Evolutionary conservation across 2,888 invertebrate species (phyloP).

Genomic region (Drosophila barbarae): DNA sequence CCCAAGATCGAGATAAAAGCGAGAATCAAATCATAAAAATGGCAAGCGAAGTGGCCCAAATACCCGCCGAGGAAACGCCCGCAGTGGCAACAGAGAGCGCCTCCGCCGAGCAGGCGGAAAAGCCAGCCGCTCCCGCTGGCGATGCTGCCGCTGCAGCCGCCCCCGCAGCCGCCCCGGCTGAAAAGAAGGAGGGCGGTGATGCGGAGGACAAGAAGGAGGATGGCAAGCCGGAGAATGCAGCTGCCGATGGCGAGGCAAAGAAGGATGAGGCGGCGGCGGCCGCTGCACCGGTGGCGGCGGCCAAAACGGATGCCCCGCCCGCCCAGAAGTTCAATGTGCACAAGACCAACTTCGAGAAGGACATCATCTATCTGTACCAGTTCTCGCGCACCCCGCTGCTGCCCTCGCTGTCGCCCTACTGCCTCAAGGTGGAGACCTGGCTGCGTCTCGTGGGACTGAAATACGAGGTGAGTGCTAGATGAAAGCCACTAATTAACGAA

Average conservation of each 20-base stretch:
- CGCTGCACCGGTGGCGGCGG: constrained; percentile 78
- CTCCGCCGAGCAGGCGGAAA: constrained; percentile 67
- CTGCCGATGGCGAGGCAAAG: constrained; percentile 78
- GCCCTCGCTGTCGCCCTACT: constrained; percentile 94
- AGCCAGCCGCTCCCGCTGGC: constrained; percentile 75
- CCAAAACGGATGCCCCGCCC: constrained; percentile 82
- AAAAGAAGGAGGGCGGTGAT: constrained; percentile 64
- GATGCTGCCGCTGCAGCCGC: constrained; percentile 53
- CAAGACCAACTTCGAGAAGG: constrained; percentile 93
- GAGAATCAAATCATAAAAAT: constrained; percentile 79
- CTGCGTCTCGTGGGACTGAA: constrained; percentile 93
- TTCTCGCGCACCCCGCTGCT: constrained; percentile 93
- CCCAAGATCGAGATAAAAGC: constrained; percentile 18
- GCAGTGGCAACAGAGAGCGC: constrained; percentile 77
- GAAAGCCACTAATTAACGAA: constrained; percentile 4
- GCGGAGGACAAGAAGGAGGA: constrained; percentile 80
- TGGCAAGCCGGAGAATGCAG: constrained; percentile 55
- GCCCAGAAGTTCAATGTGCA: constrained; percentile 90
- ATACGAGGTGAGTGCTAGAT: constrained; percentile 89
- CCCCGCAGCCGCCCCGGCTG: constrained; percentile 75
- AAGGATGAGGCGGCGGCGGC: constrained; percentile 80
- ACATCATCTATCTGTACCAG: constrained; percentile 95
- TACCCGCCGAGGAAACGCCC: constrained; percentile 81
- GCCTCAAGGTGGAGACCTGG: constrained; percentile 98
- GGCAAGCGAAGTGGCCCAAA: constrained; percentile 85